Percentiles rank a stretch among this genome's conserved stretches.
These are phyloP conservation scores for Rissa tridactyla DNA, from an alignment of 2,113 vertebrate species.

Conservation along the genomic window DNA sequence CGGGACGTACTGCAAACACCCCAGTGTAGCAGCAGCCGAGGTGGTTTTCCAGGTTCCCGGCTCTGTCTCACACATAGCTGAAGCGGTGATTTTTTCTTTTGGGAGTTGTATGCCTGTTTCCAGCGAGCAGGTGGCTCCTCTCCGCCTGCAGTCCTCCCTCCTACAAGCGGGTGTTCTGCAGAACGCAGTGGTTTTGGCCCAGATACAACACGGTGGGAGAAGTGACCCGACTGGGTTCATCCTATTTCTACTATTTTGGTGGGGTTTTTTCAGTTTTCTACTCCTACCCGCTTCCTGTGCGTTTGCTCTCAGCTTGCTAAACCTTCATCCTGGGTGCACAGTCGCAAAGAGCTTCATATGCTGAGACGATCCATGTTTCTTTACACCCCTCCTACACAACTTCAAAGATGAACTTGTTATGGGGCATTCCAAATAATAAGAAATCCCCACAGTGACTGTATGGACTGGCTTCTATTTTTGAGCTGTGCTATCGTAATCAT, in stretches of 20 bases:
- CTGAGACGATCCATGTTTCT: neutral
- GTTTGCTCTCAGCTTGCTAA: neutral
- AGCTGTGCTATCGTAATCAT: neutral
- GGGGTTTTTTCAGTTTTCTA: neutral
- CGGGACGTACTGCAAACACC: neutral
- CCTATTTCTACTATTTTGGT: neutral
- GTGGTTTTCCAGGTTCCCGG: neutral
- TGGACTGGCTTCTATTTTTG: neutral
- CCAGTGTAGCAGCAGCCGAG: neutral
- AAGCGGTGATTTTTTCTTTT: neutral
- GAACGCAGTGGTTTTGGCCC: neutral
- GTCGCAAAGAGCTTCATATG: neutral
- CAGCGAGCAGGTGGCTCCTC: neutral
- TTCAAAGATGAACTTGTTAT: neutral
- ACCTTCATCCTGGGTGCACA: neutral
- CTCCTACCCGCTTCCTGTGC: neutral
- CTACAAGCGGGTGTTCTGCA: neutral
- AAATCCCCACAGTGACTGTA: neutral
- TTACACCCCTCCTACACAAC: neutral
- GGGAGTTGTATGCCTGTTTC: neutral
- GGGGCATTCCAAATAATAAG: neutral
- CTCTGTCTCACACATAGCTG: neutral
- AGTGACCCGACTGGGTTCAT: neutral
- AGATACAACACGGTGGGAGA: neutral
- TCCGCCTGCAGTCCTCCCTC: neutral